A percentile compares a stretch with the other conserved stretches of the same genome.
These are phyloP conservation scores for Nephrotoma guestfalica DNA, from an alignment of 2,888 invertebrate genomes.

Conservation along the genomic window DNA sequence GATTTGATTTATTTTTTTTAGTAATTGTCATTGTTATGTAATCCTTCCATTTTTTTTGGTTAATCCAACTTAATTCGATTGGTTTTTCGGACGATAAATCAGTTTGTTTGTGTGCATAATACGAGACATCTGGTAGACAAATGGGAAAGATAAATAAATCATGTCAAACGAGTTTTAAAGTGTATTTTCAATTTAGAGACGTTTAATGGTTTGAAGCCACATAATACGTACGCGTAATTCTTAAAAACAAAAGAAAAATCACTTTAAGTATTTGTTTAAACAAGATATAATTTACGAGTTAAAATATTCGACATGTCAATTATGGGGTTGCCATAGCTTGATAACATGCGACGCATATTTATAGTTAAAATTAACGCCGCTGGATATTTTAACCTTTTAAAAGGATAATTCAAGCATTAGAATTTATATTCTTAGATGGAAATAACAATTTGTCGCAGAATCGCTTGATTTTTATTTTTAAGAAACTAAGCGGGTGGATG, in stretches of 20 bases:
- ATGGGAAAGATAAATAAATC: background rate
- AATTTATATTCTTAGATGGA: too few species aligned
- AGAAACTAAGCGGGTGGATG: too few species aligned
- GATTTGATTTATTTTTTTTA: background rate
- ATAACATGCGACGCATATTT: too few species aligned
- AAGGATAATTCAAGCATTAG: too few species aligned
- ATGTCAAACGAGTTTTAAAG: background rate
- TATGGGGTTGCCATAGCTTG: background rate
- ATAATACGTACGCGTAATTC: background rate
- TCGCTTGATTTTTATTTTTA: too few species aligned
- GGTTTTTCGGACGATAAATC: background rate
- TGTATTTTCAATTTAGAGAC: background rate
- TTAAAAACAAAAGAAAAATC: background rate
- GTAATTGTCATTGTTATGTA: background rate
- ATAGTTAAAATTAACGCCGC: too few species aligned
- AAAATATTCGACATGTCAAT: background rate
- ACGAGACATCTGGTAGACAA: background rate
- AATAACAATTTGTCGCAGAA: too few species aligned
- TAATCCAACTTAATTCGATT: background rate
- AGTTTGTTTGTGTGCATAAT: background rate
- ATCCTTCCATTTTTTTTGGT: background rate
- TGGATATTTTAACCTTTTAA: too few species aligned
- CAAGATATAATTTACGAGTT: background rate
- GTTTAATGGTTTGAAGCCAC: background rate
- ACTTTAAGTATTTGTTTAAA: background rate